Evolutionary conservation across 2,888 invertebrate genomes (phyloP).

Genomic region (Cyclophora punctaria): DNA sequence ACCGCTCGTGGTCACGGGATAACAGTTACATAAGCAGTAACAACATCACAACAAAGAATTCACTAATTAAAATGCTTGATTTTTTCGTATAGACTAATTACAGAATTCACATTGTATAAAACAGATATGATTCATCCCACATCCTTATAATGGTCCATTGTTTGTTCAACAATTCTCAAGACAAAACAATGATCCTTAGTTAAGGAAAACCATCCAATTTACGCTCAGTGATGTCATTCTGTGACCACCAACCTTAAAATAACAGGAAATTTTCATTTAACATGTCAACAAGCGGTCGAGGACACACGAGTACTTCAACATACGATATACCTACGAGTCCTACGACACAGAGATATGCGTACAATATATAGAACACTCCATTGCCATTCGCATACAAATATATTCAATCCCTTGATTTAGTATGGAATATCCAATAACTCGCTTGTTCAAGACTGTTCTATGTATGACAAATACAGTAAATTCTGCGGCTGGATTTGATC

Average conservation of each 20-base stretch:
- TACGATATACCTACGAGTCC: too few species aligned
- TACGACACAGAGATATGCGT: too few species aligned
- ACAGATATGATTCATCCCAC: background rate
- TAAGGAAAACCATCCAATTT: slow-evolving; percentile 27
- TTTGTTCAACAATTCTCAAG: slow-evolving; percentile 7
- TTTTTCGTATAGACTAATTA: too few species aligned
- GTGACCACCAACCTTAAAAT: slow-evolving; percentile 24
- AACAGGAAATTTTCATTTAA: slow-evolving; percentile 44
- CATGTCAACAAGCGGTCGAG: slow-evolving; percentile 22
- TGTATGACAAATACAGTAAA: slow-evolving; percentile 10
- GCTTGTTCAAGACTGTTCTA: background rate
- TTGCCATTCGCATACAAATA: too few species aligned
- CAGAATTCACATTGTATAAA: too few species aligned
- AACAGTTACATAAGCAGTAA: too few species aligned
- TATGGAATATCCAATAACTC: too few species aligned
- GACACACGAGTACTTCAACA: background rate
- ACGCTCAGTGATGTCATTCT: slow-evolving; percentile 32
- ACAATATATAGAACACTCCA: too few species aligned
- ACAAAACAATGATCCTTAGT: slow-evolving; percentile 13
- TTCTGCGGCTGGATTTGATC: slow-evolving; percentile 13
- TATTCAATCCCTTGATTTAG: too few species aligned
- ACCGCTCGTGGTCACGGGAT: too few species aligned
- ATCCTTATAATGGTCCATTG: slow-evolving; percentile 2
- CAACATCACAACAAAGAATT: too few species aligned
- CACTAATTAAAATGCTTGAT: too few species aligned